Evolutionary conservation across 2,888 invertebrate species (phyloP).

Genomic region (Melinaea marsaeus): DNA sequence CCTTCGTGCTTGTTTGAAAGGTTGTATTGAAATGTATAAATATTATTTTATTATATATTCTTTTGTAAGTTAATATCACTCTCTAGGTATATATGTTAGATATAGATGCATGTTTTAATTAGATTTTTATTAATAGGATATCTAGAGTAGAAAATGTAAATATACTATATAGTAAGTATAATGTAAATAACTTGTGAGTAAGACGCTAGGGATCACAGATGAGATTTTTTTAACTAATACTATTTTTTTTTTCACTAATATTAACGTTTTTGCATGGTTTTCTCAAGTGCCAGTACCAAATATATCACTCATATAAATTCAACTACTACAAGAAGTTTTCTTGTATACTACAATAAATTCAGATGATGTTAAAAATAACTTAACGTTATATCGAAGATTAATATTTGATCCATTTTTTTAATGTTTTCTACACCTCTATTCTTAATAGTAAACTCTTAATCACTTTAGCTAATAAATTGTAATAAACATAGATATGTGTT

Average conservation of each 20-base stretch:
- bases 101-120: background rate
- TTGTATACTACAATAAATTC: no score
- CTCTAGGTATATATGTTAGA: background rate
- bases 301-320: no score
- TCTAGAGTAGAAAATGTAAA: background rate
- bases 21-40: background rate
- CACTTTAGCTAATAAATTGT: no score
- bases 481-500: no score
- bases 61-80: background rate
- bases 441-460: no score
- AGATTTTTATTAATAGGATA: background rate
- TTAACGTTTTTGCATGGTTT: constrained; percentile 1
- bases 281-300: background rate
- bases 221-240: background rate
- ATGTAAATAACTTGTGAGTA: background rate
- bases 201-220: background rate
- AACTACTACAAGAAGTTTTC: no score
- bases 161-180: background rate
- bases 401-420: no score
- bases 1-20: background rate
- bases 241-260: background rate
- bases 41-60: background rate
- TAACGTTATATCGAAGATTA: no score
- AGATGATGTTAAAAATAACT: no score
- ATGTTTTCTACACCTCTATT: no score